phyloP scores from a whole-genome alignment of 1,140 invertebrate genomes.

The Whitmania pigra region DNA sequence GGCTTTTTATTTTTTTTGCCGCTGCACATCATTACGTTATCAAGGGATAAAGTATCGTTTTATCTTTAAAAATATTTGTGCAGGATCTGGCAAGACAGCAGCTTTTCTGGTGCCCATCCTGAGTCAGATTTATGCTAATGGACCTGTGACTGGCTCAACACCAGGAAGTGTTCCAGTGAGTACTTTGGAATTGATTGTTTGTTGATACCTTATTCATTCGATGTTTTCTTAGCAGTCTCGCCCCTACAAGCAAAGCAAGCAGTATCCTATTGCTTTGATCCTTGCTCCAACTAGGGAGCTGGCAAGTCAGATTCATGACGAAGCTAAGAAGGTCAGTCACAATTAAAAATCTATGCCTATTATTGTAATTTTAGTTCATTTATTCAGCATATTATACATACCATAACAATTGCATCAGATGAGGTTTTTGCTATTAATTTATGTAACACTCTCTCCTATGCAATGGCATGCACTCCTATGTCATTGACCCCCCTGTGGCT shows the following conservation, averaged over 20 bases:
- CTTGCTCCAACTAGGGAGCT: conserved; percentile 82
- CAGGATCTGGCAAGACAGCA: conserved; percentile 86
- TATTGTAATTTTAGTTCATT: too few species aligned
- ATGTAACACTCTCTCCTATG: too few species aligned
- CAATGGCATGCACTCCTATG: too few species aligned
- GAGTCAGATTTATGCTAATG: conserved; percentile 39
- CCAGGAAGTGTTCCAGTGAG: background rate
- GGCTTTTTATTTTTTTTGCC: background rate
- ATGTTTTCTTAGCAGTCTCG: conserved; percentile 45
- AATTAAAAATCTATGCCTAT: conserved; percentile 50
- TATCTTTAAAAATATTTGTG: background rate
- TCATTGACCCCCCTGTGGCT: too few species aligned
- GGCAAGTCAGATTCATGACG: conserved; percentile 69
- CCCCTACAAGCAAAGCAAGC: conserved; percentile 53
- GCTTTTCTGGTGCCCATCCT: conserved; percentile 91
- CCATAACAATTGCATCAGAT: too few species aligned
- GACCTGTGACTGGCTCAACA: background rate
- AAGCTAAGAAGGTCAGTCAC: conserved; percentile 72
- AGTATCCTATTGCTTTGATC: conserved; percentile 59
- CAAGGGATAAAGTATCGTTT: too few species aligned
- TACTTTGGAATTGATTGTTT: background rate
- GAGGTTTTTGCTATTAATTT: too few species aligned
- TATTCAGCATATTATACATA: too few species aligned
- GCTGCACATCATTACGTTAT: too few species aligned
- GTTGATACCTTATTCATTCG: background rate